These are phyloP conservation scores for Aphidius colemani DNA, from an alignment of 2,888 invertebrate genomes.

Conservation along the genomic window DNA sequence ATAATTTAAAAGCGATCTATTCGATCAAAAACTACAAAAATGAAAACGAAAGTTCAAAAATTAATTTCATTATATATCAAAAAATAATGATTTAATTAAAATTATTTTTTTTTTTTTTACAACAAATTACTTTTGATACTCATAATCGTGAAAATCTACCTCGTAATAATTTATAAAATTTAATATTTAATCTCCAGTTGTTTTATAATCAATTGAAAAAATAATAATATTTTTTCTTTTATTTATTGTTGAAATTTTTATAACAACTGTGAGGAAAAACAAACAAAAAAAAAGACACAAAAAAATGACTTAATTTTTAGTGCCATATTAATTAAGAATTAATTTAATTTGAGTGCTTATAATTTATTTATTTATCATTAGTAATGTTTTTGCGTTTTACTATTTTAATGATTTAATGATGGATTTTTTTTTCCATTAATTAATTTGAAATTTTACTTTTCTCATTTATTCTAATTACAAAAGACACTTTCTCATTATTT, in stretches of 20 bases:
- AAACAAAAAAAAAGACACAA: no score
- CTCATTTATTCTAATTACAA: no score
- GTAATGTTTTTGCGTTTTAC: conserved; percentile 2
- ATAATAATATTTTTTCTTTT: not conserved
- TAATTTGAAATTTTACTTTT: no score
- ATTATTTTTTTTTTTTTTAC: no score
- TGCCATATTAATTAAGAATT: conserved; percentile 21
- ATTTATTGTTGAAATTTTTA: not conserved
- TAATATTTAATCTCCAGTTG: not conserved
- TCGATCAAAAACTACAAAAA: not conserved
- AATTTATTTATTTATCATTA: conserved; percentile 15
- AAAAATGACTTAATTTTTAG: conserved; percentile 3
- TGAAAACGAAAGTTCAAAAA: not conserved
- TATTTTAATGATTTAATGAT: conserved; percentile 17
- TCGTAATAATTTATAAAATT: conserved; percentile 19
- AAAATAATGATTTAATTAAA: conserved; percentile 5
- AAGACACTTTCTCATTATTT: no score
- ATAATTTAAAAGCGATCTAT: no score
- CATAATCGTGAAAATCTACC: conserved; percentile 23
- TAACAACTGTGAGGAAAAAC: no score
- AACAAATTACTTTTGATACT: not conserved
- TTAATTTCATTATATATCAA: conserved; percentile 2
- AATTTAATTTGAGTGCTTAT: conserved; percentile 22
- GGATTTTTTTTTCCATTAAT: no score
- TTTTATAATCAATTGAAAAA: no score